Conservation (phyloP, 2,888 invertebrate genomes). For the Junonia oenone region DNA sequence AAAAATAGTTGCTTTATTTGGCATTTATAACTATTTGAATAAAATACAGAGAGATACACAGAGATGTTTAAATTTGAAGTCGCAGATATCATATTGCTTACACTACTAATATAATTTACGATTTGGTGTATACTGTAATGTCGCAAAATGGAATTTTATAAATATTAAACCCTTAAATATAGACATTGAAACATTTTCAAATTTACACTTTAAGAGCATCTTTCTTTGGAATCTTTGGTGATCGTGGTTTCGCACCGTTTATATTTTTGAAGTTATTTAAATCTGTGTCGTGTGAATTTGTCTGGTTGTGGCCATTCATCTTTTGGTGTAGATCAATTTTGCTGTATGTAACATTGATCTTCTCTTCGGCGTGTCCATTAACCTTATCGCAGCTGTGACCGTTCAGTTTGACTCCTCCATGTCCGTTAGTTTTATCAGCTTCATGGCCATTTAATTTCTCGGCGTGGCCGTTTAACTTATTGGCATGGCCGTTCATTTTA, state of each 20-base stretch:
- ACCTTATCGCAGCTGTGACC: conserved; percentile 27
- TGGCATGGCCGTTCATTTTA: conserved; percentile 33
- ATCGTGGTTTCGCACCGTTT: conserved; percentile 43
- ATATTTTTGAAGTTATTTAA: conserved; percentile 45
- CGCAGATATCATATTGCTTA: conserved; percentile 13
- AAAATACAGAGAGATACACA: conserved; percentile 21
- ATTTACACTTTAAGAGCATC: conserved; percentile 65
- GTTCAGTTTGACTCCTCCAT: conserved; percentile 31
- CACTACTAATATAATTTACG: conserved; percentile 16
- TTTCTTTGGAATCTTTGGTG: conserved; percentile 73
- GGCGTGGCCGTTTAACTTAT: conserved; percentile 29
- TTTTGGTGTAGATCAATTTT: no score
- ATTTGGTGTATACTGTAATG: conserved; percentile 48
- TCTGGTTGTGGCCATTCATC: conserved; percentile 32
- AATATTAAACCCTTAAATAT: conserved; percentile 47
- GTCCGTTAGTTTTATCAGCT: conserved; percentile 29
- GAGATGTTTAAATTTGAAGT: conserved; percentile 10
- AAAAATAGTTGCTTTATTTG: conserved; percentile 75
- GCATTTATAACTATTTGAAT: conserved; percentile 45
- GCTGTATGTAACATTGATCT: conserved; percentile 35
- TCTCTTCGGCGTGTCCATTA: conserved; percentile 36
- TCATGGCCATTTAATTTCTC: conserved; percentile 33
- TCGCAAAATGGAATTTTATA: conserved; percentile 65
- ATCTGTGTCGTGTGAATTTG: conserved; percentile 33
- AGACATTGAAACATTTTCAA: conserved; percentile 37